Conservation (phyloP, 2,888 invertebrate species). For the Gryllus longicercus region DNA sequence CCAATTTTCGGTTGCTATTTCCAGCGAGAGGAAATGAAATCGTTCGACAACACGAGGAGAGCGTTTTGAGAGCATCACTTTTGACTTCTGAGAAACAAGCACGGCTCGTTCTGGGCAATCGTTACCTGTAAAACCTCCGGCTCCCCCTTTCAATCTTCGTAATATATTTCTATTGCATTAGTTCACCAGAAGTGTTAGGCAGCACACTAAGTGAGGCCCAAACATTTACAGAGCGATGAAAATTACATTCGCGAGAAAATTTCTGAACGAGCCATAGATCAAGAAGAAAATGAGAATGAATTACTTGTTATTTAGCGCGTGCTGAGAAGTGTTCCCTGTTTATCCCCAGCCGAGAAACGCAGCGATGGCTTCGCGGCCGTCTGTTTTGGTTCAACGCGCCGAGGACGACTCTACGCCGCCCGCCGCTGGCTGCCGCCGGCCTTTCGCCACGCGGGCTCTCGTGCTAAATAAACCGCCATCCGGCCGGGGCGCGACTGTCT, state of each 20-base stretch:
- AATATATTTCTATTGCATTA: background rate
- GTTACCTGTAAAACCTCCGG: slow-evolving; percentile 1
- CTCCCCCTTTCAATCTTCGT: background rate
- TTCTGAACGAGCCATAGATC: background rate
- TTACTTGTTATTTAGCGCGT: background rate
- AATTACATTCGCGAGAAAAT: background rate
- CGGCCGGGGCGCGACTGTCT: no score
- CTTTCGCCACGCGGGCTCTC: no score
- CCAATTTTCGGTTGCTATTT: background rate
- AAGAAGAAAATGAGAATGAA: background rate
- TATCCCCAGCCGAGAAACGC: background rate
- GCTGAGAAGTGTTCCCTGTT: background rate
- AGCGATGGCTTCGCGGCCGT: background rate
- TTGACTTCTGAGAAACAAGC: background rate
- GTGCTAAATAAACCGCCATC: no score
- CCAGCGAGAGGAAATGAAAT: background rate
- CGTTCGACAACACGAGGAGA: background rate
- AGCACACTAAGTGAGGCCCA: background rate
- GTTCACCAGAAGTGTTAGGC: background rate
- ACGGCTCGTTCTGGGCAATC: background rate
- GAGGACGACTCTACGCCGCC: background rate
- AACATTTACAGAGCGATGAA: background rate
- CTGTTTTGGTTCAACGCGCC: background rate
- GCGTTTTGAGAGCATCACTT: background rate
- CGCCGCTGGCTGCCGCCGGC: background rate